A percentile compares a stretch with the other conserved stretches of the same genome.
phyloP scores from a whole-genome alignment of 2,888 invertebrate species.

The Limnephilus rhombicus region DNA sequence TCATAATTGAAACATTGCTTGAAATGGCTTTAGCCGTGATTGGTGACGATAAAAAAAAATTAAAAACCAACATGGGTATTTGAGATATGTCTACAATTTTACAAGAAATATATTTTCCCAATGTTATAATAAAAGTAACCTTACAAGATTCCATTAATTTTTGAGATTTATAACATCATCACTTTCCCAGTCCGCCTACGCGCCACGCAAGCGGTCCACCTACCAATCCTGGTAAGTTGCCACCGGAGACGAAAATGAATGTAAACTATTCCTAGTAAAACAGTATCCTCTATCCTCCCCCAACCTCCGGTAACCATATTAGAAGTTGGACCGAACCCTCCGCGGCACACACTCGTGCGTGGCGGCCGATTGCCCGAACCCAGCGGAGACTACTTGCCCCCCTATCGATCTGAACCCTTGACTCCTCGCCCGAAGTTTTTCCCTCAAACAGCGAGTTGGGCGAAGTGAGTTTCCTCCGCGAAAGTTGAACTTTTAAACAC shows the following conservation, averaged over 20 bases:
- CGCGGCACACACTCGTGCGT: slow-evolving; percentile 10
- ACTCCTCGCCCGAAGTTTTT: slow-evolving; percentile 22
- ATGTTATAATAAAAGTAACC: background rate
- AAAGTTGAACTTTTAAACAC: slow-evolving; percentile 40
- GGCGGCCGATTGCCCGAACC: slow-evolving; percentile 35
- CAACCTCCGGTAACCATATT: slow-evolving; percentile 28
- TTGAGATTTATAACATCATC: background rate
- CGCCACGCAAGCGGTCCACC: background rate
- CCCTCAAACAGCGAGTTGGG: slow-evolving; percentile 40
- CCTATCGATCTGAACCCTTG: slow-evolving; percentile 41
- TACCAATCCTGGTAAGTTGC: background rate
- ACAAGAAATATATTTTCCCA: background rate
- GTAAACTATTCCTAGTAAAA: background rate
- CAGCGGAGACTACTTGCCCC: slow-evolving; percentile 7
- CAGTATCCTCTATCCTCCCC: background rate
- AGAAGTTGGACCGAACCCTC: background rate
- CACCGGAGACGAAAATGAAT: background rate
- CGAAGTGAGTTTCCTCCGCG: background rate
- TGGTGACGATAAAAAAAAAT: too few species aligned
- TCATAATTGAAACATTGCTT: too few species aligned
- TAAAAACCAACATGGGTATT: too few species aligned
- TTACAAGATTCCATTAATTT: background rate
- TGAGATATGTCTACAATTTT: too few species aligned
- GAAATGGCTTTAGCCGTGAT: too few species aligned
- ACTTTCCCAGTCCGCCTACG: background rate